phyloP scores from a whole-genome alignment of 2,888 invertebrate species.

The Myathropa florea region DNA sequence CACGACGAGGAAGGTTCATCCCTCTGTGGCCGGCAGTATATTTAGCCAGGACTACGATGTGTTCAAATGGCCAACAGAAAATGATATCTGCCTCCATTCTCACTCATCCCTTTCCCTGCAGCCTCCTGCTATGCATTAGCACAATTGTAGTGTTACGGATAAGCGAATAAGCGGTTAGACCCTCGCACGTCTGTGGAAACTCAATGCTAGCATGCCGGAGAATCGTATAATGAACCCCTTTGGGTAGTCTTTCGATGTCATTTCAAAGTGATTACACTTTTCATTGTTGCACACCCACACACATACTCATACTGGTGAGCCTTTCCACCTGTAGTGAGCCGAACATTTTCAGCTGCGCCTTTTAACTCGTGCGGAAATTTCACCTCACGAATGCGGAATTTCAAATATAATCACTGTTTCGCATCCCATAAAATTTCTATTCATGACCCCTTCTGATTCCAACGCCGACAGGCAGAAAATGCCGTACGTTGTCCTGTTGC shows the following conservation, averaged over 20 bases:
- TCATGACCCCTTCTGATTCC: slow-evolving; percentile 32
- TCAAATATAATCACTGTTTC: slow-evolving; percentile 57
- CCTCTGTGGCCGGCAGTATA: slow-evolving; percentile 14
- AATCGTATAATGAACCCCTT: slow-evolving; percentile 34
- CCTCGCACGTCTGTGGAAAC: not conserved
- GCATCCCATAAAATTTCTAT: slow-evolving; percentile 49
- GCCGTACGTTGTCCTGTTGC: not conserved
- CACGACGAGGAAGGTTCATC: not conserved
- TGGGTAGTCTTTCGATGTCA: slow-evolving; percentile 36
- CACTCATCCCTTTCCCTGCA: not conserved
- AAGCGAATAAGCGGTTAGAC: slow-evolving; percentile 24
- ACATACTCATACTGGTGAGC: not conserved
- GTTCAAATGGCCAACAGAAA: slow-evolving; percentile 35
- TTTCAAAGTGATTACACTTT: slow-evolving; percentile 45
- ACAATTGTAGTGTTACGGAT: slow-evolving; percentile 55
- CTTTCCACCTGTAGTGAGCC: not conserved
- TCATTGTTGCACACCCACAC: slow-evolving; percentile 4
- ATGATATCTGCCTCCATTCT: slow-evolving; percentile 30
- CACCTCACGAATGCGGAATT: slow-evolving; percentile 62
- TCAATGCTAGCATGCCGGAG: not conserved
- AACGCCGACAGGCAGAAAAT: not conserved
- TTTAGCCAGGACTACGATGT: slow-evolving; percentile 22
- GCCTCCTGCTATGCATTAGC: slow-evolving; percentile 55
- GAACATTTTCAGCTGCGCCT: slow-evolving; percentile 54
- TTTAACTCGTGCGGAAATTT: slow-evolving; percentile 66